Conservation (phyloP, 2,797 vertebrate species). For the Linurgus olivaceus region DNA sequence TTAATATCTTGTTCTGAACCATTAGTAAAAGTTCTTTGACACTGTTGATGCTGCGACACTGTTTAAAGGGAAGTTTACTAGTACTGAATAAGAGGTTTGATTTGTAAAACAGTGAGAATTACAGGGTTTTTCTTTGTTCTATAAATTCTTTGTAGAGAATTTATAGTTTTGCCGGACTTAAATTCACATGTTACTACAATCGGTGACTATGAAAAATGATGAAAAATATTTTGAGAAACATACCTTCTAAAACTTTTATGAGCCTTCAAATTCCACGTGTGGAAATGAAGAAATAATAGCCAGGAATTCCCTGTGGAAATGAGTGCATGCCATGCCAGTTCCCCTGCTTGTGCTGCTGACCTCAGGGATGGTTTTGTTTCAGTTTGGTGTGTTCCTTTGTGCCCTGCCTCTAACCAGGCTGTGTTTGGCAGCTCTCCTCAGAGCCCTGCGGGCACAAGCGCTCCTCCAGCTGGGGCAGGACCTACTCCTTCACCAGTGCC, state of each 20-base stretch:
- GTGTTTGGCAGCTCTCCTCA: slow-evolving; percentile 65
- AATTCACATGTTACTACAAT: neutral
- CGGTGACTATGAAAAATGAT: neutral
- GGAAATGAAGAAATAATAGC: neutral
- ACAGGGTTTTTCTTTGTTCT: neutral
- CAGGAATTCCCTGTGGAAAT: neutral
- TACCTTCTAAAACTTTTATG: neutral
- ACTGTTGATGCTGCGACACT: neutral
- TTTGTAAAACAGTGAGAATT: neutral
- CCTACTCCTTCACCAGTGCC: slow-evolving; percentile 95
- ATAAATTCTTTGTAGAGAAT: neutral
- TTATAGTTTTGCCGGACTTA: neutral
- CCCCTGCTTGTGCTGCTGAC: neutral
- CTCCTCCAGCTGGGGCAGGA: slow-evolving; percentile 95
- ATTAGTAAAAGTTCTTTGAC: neutral
- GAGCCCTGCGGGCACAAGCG: slow-evolving; percentile 87
- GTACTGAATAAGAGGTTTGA: neutral
- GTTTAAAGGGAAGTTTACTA: neutral
- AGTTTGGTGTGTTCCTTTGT: rapidly evolving
- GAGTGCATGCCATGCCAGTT: neutral
- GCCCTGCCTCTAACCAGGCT: neutral
- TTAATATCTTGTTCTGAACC: neutral
- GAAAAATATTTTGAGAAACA: neutral
- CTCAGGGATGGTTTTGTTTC: neutral
- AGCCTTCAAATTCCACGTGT: neutral